phyloP scores from a whole-genome alignment of 2,888 invertebrate species.

The Frankliniella intonsa region DNA sequence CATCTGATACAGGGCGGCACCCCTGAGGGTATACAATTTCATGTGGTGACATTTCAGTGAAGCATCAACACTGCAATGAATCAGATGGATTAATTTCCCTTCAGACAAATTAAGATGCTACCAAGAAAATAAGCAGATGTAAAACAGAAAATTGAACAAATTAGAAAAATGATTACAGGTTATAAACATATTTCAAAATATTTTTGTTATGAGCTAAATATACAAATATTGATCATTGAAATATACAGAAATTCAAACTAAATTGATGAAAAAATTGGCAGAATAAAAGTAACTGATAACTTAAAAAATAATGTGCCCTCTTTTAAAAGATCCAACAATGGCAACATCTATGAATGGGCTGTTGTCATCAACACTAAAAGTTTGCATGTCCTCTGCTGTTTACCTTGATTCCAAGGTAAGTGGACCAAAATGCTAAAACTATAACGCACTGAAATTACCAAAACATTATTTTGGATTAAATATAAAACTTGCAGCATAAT shows the following conservation, averaged over 20 bases:
- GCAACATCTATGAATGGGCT: background rate
- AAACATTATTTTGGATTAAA: no score
- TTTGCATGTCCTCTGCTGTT: background rate
- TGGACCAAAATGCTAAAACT: no score
- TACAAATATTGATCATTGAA: background rate
- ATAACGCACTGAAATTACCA: no score
- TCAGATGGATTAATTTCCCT: background rate
- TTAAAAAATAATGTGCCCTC: background rate
- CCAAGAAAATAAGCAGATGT: background rate
- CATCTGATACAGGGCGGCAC: conserved; percentile 90
- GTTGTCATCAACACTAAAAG: no score
- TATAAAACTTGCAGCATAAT: background rate
- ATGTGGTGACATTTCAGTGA: conserved; percentile 39
- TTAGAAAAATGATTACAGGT: background rate
- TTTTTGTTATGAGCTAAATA: background rate
- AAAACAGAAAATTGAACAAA: background rate
- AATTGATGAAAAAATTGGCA: background rate
- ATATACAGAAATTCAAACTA: background rate
- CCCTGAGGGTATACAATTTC: conserved; percentile 89
- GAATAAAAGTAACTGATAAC: background rate
- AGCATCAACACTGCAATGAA: conserved; percentile 19
- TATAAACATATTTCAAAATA: background rate
- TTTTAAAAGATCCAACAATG: background rate
- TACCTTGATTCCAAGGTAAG: no score
- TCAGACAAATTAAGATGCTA: background rate